phyloP scores from a whole-genome alignment of 1,140 invertebrate species.

The Pseudomyrmex pallidus region DNA sequence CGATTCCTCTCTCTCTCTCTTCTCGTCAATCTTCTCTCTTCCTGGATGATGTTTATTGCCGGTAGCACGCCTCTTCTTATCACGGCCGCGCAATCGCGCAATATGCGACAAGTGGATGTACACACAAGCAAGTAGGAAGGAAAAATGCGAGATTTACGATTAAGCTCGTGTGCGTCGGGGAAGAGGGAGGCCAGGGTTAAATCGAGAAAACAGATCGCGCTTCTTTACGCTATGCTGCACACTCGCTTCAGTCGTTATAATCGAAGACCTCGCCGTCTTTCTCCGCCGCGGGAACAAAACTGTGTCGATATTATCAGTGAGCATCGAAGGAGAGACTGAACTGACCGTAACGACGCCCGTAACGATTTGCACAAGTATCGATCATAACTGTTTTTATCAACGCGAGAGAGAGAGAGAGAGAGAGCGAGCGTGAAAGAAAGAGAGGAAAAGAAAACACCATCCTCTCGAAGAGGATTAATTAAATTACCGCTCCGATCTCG shows the following conservation, averaged over 20 bases:
- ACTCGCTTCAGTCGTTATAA: constrained; percentile 33
- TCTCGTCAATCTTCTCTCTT: not conserved
- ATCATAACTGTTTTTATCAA: constrained; percentile 38
- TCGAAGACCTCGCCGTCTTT: constrained; percentile 30
- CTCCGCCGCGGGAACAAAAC: constrained; percentile 49
- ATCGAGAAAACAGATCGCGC: constrained; percentile 37
- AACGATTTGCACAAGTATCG: constrained; percentile 40
- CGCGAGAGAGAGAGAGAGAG: not conserved
- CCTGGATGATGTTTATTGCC: constrained; percentile 22
- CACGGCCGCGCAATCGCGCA: constrained; percentile 34
- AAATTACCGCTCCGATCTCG: constrained; percentile 24
- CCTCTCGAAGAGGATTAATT: constrained; percentile 18
- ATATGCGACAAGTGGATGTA: constrained; percentile 43
- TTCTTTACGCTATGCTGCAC: constrained; percentile 33
- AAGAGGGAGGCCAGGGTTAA: constrained; percentile 31
- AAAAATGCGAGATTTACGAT: constrained; percentile 54
- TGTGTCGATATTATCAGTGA: constrained; percentile 52
- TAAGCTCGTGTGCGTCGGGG: constrained; percentile 20
- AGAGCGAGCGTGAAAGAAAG: too few relatives aligned
- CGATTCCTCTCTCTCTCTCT: constrained; percentile 26
- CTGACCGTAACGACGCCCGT: constrained; percentile 25
- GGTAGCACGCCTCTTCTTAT: constrained; percentile 13
- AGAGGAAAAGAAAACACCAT: not conserved
- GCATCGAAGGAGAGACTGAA: constrained; percentile 30
- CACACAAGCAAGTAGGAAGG: not conserved